phyloP scores from a whole-genome alignment of 2,113 vertebrate species.

The Ascaphus truei region DNA sequence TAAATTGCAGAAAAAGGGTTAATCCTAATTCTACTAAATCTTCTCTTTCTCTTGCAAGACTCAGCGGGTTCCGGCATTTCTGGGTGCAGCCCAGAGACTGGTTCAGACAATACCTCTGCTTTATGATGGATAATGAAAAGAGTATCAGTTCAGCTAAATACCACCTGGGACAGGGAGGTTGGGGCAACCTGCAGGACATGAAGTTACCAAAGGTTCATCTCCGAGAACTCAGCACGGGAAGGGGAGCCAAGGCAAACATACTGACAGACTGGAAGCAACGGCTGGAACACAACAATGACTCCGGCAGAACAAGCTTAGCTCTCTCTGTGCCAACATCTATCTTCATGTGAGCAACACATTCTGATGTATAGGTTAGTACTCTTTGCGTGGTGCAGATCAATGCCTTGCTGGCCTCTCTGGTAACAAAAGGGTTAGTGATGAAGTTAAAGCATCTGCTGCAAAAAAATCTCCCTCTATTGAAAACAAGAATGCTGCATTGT shows the following conservation, averaged over 20 bases:
- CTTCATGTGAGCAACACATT: no score
- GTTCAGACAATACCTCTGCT: constrained; percentile 19
- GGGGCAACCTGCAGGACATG: constrained; percentile 12
- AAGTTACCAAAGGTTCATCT: constrained; percentile 1
- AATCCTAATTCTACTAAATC: neutral
- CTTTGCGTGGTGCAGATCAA: no score
- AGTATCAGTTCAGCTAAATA: constrained; percentile 1
- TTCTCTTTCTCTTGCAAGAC: constrained; percentile 22
- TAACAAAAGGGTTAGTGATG: no score
- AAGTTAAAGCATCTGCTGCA: no score
- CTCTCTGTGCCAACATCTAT: neutral
- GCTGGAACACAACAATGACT: neutral
- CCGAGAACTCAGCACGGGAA: neutral
- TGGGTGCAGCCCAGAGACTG: constrained; percentile 3
- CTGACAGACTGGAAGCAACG: no score
- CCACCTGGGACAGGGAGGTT: constrained; percentile 9
- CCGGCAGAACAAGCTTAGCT: neutral
- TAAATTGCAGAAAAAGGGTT: no score
- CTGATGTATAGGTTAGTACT: no score
- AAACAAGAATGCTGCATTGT: no score
- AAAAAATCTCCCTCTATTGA: no score
- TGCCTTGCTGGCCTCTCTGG: no score
- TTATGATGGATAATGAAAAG: constrained; percentile 21
- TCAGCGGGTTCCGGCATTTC: constrained; percentile 22
- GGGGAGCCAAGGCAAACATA: constrained; percentile 12